phyloP scores from a whole-genome alignment of 2,888 invertebrate genomes.

The Apodemia mormo region DNA sequence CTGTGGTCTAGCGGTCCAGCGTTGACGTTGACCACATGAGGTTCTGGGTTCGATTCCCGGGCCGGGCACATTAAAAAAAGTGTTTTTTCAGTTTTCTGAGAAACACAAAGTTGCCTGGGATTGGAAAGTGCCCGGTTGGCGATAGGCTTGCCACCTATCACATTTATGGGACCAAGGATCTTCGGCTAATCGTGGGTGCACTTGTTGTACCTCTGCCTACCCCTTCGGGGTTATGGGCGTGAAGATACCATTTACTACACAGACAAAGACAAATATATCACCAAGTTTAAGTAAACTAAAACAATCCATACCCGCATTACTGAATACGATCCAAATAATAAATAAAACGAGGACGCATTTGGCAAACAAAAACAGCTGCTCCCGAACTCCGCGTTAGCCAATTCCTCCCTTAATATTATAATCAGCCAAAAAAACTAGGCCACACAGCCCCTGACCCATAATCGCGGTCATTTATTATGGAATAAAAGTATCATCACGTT shows the following conservation, averaged over 20 bases:
- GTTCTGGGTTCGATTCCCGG: no score
- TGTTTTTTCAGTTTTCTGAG: no score
- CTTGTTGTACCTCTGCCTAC: no score
- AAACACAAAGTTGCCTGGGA: no score
- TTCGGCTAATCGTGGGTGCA: no score
- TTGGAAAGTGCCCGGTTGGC: no score
- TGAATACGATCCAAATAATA: slow-evolving; percentile 17
- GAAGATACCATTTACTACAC: background rate
- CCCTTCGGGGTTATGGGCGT: no score
- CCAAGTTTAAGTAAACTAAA: background rate
- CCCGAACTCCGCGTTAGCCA: slow-evolving; percentile 12
- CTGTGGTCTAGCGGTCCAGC: no score
- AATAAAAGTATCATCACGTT: background rate
- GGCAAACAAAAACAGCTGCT: slow-evolving; percentile 15
- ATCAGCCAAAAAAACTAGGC: slow-evolving; percentile 2
- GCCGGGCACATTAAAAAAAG: no score
- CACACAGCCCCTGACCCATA: slow-evolving; percentile 50
- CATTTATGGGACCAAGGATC: no score
- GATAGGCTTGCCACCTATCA: no score
- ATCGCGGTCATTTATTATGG: slow-evolving; percentile 10
- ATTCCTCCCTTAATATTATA: slow-evolving; percentile 16
- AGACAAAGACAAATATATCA: background rate
- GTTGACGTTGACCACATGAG: no score
- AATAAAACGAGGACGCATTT: slow-evolving; percentile 10
- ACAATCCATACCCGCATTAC: slow-evolving; percentile 6